Evolutionary conservation across 2,797 vertebrate genomes (phyloP), one percentile per base, ranked within the genome.

Genomic region (Hipposideros larvatus): DNA sequence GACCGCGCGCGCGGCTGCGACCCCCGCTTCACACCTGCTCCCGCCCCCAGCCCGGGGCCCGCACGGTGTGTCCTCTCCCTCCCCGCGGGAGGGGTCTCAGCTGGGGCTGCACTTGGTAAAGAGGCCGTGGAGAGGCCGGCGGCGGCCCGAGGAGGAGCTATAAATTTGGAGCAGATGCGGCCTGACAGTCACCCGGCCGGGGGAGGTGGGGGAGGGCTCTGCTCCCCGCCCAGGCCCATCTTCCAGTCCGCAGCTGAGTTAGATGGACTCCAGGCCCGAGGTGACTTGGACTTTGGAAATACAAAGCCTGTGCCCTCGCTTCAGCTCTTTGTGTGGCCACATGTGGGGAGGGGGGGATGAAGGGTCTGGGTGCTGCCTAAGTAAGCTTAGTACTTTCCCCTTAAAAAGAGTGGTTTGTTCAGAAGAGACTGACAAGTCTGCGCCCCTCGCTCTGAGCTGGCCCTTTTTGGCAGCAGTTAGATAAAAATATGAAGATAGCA

Each of bases 21-120:
- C 74, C 93, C 21, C 77, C 96, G 97, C 97, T 84, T 90, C 95
- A 95, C 97, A 97, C 97, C 97, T 97, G 97, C 80, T 24, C 96
- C 92, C 34, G 89, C 96, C 94, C 96, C 91, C 89, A 94, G 97
- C 96, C 89, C 86, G 19, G 97, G 98, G 98, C 98, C 98, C 97
- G 98, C 97, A 98, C 98, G 55, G 71, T n/a, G 78, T 85, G 91
- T 82, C 91, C 79, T 21, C 41, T 34, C 73, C 37, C 94, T 96
- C 97, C 97, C 97, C 71, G 95, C 94, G 98, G 99, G 98, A 98
- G 96, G 97, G 98, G 99, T 96, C 99, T 99, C 99, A 99, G 99
- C 99, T 99, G 99, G 98, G 96, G 98, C 98, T 98, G 98, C 98
- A 97, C 98, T 98, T 97, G 97, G 98, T 98, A 98, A 98, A 98